A percentile compares a stretch with the other conserved stretches of the same genome.
Evolutionary conservation across 2,113 vertebrate genomes (phyloP).

Genomic region (Spizaetus ornatus): DNA sequence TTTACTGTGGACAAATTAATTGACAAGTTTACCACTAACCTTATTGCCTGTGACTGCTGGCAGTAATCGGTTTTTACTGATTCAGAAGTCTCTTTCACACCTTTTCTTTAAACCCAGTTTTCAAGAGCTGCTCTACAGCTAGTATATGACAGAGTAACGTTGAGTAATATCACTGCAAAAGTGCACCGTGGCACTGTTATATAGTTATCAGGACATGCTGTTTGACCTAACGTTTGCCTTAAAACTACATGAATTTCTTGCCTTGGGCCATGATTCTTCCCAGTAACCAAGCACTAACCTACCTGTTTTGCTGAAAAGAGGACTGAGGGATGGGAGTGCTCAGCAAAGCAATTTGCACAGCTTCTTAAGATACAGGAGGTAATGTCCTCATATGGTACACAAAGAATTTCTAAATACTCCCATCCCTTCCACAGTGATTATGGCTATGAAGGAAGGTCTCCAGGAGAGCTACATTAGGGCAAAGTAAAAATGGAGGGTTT

Average conservation of each 20-base stretch:
- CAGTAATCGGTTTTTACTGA: not conserved
- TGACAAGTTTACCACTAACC: not conserved
- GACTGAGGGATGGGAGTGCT: not conserved
- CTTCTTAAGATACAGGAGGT: not conserved
- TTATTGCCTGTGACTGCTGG: not conserved
- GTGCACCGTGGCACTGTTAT: not conserved
- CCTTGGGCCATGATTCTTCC: not conserved
- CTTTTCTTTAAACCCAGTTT: not conserved
- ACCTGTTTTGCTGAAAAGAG: not conserved
- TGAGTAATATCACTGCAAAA: not conserved
- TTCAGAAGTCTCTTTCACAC: not conserved
- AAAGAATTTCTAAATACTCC: not conserved
- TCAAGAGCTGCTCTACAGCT: not conserved
- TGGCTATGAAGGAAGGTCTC: not conserved
- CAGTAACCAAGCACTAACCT: not conserved
- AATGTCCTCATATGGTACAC: not conserved
- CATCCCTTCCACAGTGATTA: not conserved
- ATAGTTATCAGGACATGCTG: not conserved
- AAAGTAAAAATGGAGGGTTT: not conserved
- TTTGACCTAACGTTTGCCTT: not conserved
- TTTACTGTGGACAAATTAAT: constrained; percentile 73
- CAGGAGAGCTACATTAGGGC: not conserved
- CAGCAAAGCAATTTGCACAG: not conserved
- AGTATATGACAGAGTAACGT: accelerated
- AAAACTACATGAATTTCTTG: not conserved